Evolutionary conservation across 2,113 vertebrate species (phyloP).

Genomic region (Dasyornis broadbenti): DNA sequence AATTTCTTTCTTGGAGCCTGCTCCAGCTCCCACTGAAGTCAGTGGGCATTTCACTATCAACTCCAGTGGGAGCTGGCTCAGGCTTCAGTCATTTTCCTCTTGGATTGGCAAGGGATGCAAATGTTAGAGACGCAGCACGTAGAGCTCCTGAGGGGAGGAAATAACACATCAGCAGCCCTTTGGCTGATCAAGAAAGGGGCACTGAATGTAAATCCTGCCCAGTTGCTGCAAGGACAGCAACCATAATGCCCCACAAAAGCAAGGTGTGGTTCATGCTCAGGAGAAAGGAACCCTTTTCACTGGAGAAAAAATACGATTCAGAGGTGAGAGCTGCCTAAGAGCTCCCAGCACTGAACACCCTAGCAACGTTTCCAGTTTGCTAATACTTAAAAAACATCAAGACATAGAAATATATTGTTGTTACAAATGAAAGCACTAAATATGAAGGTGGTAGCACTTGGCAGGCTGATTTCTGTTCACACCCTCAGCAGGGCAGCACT

Average conservation of each 20-base stretch:
- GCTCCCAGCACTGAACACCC: not conserved
- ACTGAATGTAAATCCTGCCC: not conserved
- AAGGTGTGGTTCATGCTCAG: not conserved
- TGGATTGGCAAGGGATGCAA: conserved; percentile 40
- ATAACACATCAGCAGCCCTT: not conserved
- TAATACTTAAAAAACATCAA: not conserved
- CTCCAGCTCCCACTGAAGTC: conserved; percentile 18
- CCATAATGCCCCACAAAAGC: not conserved
- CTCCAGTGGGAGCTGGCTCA: conserved; percentile 45
- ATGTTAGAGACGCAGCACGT: not conserved
- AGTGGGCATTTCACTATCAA: not conserved
- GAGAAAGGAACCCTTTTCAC: not conserved
- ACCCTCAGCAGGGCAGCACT: not conserved
- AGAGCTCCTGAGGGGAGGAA: conserved; percentile 16
- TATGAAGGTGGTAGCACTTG: not conserved
- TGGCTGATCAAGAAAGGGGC: not conserved
- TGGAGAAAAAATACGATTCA: accelerated
- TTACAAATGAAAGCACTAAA: not conserved
- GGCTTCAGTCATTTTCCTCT: conserved; percentile 24
- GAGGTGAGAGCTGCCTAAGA: not conserved
- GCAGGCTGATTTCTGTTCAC: not conserved
- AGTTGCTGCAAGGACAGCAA: not conserved
- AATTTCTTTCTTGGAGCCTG: conserved; percentile 35
- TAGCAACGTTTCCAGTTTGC: not conserved
- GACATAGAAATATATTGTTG: not conserved